Conservation (phyloP, 2,888 invertebrate species). For the Nesidiocoris tenuis region DNA sequence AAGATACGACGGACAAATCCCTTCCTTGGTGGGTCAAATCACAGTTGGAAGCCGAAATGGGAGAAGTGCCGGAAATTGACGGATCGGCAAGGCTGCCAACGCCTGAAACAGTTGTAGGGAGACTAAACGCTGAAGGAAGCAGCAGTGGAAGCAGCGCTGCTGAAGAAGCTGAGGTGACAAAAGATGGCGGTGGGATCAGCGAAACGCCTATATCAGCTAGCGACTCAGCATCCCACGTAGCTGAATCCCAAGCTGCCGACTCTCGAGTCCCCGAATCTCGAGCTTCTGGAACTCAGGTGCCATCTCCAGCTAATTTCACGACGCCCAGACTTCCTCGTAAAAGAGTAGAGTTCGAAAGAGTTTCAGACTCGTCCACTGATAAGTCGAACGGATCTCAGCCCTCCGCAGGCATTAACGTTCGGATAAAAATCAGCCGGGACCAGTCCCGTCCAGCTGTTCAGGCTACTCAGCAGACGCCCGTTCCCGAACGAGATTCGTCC, state of each 20-base stretch:
- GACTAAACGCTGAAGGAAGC: background rate
- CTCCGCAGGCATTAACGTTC: slow-evolving; percentile 8
- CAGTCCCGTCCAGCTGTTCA: background rate
- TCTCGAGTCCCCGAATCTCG: background rate
- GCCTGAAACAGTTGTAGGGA: slow-evolving; percentile 23
- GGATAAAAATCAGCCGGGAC: background rate
- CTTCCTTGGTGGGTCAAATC: slow-evolving; percentile 17
- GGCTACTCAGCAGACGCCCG: background rate
- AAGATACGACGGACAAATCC: background rate
- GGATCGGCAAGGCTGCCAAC: background rate
- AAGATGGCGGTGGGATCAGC: background rate
- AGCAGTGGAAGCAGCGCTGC: background rate
- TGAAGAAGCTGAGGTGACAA: background rate
- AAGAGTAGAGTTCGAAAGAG: background rate
- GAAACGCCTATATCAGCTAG: background rate
- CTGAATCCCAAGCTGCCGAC: background rate
- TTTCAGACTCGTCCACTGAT: background rate
- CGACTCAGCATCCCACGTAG: background rate
- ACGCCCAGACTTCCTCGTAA: background rate
- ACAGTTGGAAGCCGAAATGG: slow-evolving; percentile 4
- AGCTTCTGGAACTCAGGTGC: too few species aligned
- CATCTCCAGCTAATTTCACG: too few species aligned
- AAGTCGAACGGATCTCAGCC: background rate
- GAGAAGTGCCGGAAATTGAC: background rate
- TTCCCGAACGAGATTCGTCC: slow-evolving; percentile 16